Evolutionary conservation across 2,113 vertebrate genomes (phyloP).

Genomic region (Sturnus vulgaris): DNA sequence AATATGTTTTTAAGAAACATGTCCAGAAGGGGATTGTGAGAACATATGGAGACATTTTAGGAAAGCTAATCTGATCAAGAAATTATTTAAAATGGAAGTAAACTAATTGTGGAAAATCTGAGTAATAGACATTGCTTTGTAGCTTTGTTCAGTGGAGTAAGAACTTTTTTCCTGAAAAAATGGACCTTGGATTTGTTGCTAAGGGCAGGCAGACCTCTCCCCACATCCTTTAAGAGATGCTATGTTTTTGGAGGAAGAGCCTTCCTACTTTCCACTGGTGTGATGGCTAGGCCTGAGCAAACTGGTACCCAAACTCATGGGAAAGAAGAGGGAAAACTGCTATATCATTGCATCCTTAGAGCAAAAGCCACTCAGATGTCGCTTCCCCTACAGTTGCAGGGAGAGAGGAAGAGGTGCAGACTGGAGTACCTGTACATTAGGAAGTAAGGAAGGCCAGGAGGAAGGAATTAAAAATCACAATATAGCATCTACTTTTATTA

Average conservation of each 20-base stretch:
- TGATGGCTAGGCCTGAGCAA: background rate
- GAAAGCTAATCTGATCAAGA: background rate
- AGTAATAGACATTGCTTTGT: background rate
- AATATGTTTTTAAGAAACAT: background rate
- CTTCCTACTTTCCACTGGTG: background rate
- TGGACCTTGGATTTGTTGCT: background rate
- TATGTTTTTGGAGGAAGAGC: background rate
- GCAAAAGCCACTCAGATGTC: rapidly evolving
- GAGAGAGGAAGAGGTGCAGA: background rate
- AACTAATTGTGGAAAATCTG: background rate
- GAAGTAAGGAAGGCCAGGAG: background rate
- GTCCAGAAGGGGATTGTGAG: background rate
- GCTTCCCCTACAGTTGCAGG: rapidly evolving
- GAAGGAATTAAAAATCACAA: background rate
- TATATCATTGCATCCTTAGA: background rate
- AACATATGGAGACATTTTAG: background rate
- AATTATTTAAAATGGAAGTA: background rate
- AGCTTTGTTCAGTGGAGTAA: background rate
- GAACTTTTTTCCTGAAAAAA: background rate
- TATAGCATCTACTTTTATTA: background rate
- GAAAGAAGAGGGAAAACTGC: background rate
- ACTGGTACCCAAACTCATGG: background rate
- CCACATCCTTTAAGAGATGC: background rate
- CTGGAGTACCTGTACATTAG: background rate
- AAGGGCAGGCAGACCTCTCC: background rate